Evolutionary conservation across 2,888 invertebrate species (phyloP).

Genomic region (Quadroppia sp.): DNA sequence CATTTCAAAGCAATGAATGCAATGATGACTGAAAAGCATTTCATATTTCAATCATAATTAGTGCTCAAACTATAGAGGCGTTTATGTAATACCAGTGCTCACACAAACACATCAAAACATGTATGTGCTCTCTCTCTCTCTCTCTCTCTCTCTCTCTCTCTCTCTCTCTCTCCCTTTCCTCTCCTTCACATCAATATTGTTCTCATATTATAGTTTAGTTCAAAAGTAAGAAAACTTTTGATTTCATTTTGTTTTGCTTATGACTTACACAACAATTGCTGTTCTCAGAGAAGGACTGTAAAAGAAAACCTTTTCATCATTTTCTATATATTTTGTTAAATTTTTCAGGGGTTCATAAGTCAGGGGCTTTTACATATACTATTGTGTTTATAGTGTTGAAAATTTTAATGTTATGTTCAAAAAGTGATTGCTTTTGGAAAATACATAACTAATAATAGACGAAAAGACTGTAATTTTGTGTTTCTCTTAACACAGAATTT

Average conservation of each 20-base stretch:
- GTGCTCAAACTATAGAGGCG: neutral
- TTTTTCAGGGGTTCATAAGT: no score
- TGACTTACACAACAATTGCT: no score
- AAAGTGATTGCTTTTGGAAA: neutral
- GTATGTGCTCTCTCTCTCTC: no score
- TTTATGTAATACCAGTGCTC: neutral
- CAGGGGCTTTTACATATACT: neutral
- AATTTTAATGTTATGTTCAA: conserved; percentile 18
- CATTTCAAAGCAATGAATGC: neutral
- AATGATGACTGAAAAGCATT: neutral
- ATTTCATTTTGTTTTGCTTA: no score
- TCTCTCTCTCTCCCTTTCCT: no score
- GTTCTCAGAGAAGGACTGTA: no score
- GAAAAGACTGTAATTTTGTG: conserved; percentile 21
- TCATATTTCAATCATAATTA: neutral
- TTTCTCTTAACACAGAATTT: neutral
- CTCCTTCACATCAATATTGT: neutral
- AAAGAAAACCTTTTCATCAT: no score
- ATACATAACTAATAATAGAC: conserved; percentile 27
- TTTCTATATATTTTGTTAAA: no score
- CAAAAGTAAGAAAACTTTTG: neutral
- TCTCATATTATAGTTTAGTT: neutral
- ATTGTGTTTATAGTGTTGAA: conserved; percentile 17
- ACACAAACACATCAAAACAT: no score
- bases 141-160: no score